These are phyloP conservation scores for Serilophus lunatus DNA, from an alignment of 2,113 vertebrate species.

Conservation along the genomic window DNA sequence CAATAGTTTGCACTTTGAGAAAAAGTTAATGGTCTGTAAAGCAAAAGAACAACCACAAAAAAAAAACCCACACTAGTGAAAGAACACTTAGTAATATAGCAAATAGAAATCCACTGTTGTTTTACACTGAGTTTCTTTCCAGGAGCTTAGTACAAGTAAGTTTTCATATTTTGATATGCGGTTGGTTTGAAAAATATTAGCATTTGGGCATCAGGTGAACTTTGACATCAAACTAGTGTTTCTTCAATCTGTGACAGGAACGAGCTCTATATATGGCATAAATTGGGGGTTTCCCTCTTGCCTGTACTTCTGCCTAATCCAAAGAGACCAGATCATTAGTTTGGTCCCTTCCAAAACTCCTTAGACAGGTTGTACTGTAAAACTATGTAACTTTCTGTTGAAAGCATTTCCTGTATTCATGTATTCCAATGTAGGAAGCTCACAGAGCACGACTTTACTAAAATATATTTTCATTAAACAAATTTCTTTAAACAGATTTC, in stretches of 20 bases:
- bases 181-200: slow-evolving; percentile 33
- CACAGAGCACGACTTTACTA: slow-evolving; percentile 48
- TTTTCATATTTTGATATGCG: slow-evolving; percentile 11
- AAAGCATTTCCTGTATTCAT: slow-evolving; percentile 71
- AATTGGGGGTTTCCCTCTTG: slow-evolving; percentile 54
- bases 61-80: background rate
- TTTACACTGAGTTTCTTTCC: slow-evolving; percentile 17
- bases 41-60: background rate
- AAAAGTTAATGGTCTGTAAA: slow-evolving; percentile 7
- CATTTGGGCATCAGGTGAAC: slow-evolving; percentile 50
- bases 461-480: slow-evolving; percentile 51
- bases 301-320: slow-evolving; percentile 64
- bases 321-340: slow-evolving; percentile 65
- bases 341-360: slow-evolving; percentile 68
- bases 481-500: slow-evolving; percentile 18
- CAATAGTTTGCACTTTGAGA: slow-evolving; percentile 41
- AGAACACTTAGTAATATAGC: background rate
- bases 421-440: slow-evolving; percentile 72
- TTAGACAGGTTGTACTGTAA: slow-evolving; percentile 75
- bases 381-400: slow-evolving; percentile 74
- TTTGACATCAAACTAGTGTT: slow-evolving; percentile 33
- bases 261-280: slow-evolving; percentile 28
- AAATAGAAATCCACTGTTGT: background rate
- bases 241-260: slow-evolving; percentile 52
- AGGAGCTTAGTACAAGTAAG: slow-evolving; percentile 14